Evolutionary conservation across 2,113 vertebrate genomes (phyloP).

Genomic region (Mus spicilegus): DNA sequence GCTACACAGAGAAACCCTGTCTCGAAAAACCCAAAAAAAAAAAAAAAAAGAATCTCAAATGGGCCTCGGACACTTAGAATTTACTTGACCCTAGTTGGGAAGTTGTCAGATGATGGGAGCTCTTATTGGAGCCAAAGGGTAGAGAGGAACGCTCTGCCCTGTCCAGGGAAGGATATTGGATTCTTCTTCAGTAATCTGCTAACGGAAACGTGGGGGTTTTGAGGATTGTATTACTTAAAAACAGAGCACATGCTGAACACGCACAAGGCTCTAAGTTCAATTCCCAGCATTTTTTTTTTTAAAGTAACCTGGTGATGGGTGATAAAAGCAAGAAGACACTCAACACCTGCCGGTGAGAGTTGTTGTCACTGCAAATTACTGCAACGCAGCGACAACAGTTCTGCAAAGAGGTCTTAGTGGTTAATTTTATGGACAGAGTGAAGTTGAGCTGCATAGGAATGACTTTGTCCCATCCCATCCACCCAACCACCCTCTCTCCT

Average conservation of each 20-base stretch:
- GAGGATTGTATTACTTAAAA: too few relatives aligned
- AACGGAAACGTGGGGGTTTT: background rate
- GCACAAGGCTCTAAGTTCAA: background rate
- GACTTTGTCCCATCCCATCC: background rate
- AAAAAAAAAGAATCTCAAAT: background rate
- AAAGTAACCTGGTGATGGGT: background rate
- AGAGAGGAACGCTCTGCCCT: background rate
- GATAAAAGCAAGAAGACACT: background rate
- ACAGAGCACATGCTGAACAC: background rate
- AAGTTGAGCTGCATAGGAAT: background rate
- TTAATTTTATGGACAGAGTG: background rate
- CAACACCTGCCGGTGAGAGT: background rate
- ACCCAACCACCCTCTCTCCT: background rate
- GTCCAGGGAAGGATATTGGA: background rate
- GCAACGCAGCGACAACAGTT: background rate
- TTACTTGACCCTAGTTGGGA: background rate
- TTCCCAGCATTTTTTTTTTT: background rate
- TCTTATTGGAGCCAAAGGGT: background rate
- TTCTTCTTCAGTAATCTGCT: conserved; percentile 1
- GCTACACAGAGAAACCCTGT: too few relatives aligned
- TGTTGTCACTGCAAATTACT: background rate
- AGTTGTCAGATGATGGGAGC: background rate
- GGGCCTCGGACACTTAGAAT: background rate
- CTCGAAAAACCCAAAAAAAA: background rate
- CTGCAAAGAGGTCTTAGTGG: background rate